Evolutionary conservation across 2,113 vertebrate genomes (phyloP).

Genomic region (Piaya cayana): DNA sequence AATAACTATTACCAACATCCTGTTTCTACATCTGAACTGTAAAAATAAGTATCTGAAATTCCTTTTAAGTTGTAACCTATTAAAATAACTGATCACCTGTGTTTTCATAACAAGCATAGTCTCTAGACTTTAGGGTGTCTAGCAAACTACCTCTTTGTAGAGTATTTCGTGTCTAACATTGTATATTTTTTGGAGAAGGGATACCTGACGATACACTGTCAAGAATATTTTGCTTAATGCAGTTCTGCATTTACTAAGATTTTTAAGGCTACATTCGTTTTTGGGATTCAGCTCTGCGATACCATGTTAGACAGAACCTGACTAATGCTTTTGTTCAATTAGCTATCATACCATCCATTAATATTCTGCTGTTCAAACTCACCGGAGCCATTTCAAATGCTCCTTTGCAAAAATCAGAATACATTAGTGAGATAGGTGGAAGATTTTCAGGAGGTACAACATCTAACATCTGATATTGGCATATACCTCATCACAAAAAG

Average conservation of each 20-base stretch:
- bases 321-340: conserved; percentile 38
- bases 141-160: background rate
- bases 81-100: background rate
- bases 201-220: background rate
- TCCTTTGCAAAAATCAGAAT: conserved; percentile 22
- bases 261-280: background rate
- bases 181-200: background rate
- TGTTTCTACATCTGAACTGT: background rate
- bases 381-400: background rate
- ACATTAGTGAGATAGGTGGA: background rate
- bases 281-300: background rate
- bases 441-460: background rate
- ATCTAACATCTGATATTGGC: background rate
- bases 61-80: background rate
- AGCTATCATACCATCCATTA: background rate
- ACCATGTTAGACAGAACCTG: background rate
- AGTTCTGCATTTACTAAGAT: background rate
- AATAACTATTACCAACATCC: background rate
- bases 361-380: conserved; percentile 19
- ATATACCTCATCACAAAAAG: background rate
- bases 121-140: background rate
- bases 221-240: background rate
- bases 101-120: background rate
- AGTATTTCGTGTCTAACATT: background rate
- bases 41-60: background rate